Conservation (phyloP, 2,113 vertebrate species). For the Microcebus murinus region DNA sequence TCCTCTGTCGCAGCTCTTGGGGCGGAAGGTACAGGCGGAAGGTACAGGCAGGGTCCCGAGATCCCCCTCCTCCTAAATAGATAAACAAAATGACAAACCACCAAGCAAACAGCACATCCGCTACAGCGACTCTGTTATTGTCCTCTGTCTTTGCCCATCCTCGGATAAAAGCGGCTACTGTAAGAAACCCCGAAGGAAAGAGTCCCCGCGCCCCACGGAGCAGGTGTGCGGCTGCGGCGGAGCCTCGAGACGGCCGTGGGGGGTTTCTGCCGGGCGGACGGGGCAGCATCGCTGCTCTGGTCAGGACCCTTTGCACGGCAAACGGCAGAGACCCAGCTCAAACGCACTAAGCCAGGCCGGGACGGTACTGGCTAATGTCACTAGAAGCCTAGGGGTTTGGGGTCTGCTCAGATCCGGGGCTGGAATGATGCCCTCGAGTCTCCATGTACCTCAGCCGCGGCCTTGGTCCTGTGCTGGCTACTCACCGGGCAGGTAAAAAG, state of each 20-base stretch:
- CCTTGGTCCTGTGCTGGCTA: background rate
- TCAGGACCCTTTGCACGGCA: background rate
- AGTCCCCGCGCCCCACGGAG: background rate
- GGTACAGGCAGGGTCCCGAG: background rate
- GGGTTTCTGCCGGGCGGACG: fast-evolving
- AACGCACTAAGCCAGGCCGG: background rate
- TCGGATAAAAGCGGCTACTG: background rate
- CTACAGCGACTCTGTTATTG: background rate
- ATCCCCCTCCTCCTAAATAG: background rate
- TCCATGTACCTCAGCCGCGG: fast-evolving
- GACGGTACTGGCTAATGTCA: background rate
- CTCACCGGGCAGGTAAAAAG: background rate
- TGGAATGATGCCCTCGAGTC: background rate
- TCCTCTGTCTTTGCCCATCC: background rate
- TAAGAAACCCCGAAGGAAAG: background rate
- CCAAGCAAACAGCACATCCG: background rate
- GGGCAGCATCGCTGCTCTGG: background rate
- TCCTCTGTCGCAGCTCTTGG: background rate
- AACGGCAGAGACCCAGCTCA: background rate
- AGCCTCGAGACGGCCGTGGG: background rate
- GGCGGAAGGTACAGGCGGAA: background rate
- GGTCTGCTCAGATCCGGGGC: background rate
- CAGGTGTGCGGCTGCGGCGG: background rate
- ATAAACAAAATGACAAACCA: background rate
- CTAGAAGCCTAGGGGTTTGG: background rate